phyloP scores from a whole-genome alignment of 2,888 invertebrate genomes.

The Timema cristinae region DNA sequence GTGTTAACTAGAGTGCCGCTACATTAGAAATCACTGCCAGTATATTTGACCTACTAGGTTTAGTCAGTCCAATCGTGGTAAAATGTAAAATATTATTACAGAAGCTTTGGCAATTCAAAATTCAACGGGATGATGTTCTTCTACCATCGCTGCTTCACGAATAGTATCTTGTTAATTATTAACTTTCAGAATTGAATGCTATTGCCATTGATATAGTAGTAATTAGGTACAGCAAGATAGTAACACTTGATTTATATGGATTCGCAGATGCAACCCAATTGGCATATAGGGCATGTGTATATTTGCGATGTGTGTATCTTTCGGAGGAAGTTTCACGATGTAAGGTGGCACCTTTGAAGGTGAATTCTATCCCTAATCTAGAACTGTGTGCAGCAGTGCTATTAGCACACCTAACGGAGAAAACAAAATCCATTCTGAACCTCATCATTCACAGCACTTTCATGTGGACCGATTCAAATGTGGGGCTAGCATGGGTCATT shows the following conservation, averaged over 20 bases:
- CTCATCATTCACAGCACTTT: conserved; percentile 20
- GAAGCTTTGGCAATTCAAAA: conserved; percentile 32
- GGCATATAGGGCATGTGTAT: not conserved
- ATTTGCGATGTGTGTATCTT: conserved; percentile 35
- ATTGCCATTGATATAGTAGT: too few species aligned
- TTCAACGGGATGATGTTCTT: conserved; percentile 35
- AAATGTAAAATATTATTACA: conserved; percentile 33
- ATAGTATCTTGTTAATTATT: not conserved
- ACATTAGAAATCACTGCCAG: too few species aligned
- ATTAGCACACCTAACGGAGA: conserved; percentile 30
- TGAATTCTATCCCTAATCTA: conserved; percentile 35
- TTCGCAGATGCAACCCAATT: not conserved
- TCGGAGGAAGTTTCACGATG: conserved; percentile 17
- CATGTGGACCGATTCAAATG: conserved; percentile 37
- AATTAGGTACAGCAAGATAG: too few species aligned
- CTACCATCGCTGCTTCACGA: conserved; percentile 18
- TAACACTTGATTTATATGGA: not conserved
- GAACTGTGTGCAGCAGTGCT: conserved; percentile 38
- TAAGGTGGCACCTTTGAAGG: conserved; percentile 34
- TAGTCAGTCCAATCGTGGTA: conserved; percentile 20
- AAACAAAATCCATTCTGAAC: conserved; percentile 22
- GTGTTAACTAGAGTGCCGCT: too few species aligned
- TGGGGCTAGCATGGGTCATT: conserved; percentile 37
- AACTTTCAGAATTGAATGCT: not conserved
- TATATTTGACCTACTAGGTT: conserved; percentile 11